Percentiles rank a stretch among this genome's conserved stretches.
Evolutionary conservation across 2,797 vertebrate species (phyloP).

Genomic region (Anas bahamensis): DNA sequence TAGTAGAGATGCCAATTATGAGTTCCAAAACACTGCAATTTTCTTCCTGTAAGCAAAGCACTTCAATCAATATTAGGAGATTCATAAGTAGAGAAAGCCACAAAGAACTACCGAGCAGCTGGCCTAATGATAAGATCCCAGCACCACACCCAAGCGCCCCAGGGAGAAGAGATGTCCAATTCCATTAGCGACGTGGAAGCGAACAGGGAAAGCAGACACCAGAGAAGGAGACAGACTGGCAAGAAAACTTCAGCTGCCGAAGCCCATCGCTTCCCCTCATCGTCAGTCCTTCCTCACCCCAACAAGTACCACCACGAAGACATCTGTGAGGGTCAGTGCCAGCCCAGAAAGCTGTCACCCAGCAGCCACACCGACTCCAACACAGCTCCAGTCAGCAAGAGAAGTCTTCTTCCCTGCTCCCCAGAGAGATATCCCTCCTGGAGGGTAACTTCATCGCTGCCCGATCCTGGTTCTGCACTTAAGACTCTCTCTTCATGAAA

Average conservation of each 20-base stretch:
- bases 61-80: not conserved
- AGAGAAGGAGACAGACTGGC: not conserved
- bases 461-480: not conserved
- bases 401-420: not conserved
- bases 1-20: not conserved
- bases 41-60: not conserved
- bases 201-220: slow-evolving; percentile 33
- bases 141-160: not conserved
- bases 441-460: not conserved
- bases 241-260: slow-evolving; percentile 8
- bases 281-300: not conserved
- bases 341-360: not conserved
- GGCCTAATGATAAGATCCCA: not conserved
- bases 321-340: not conserved
- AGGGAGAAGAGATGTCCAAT: not conserved
- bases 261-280: not conserved
- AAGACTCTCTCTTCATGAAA: not conserved
- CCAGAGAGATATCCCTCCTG: not conserved
- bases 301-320: not conserved
- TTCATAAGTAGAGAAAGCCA: not conserved
- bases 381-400: not conserved
- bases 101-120: not conserved
- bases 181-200: not conserved
- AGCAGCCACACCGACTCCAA: not conserved
- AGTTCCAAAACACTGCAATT: not conserved